phyloP scores from a whole-genome alignment of 2,113 vertebrate species.

The Pholis gunnellus region DNA sequence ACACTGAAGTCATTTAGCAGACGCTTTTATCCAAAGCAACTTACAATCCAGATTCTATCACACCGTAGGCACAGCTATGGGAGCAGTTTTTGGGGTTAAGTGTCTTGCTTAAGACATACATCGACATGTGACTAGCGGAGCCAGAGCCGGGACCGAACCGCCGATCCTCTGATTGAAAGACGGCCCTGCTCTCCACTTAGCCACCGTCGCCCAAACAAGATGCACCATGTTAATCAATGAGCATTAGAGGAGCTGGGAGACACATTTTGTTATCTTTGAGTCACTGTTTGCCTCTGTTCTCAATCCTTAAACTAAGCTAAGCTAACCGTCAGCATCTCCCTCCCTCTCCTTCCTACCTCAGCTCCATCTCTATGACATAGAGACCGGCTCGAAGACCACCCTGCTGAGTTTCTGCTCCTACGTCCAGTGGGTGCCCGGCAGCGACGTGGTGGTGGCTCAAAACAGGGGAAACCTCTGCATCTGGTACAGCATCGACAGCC shows the following conservation, averaged over 20 bases:
- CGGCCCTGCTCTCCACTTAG: too few species aligned
- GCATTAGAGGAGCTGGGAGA: background rate
- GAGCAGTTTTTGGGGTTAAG: too few species aligned
- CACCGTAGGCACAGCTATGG: too few species aligned
- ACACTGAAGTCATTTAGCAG: too few species aligned
- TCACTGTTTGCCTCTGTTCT: background rate
- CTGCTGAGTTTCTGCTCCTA: slow-evolving; percentile 94
- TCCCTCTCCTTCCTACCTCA: slow-evolving; percentile 60
- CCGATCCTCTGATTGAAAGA: too few species aligned
- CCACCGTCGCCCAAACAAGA: too few species aligned
- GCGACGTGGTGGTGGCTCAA: slow-evolving; percentile 96
- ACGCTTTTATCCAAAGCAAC: too few species aligned
- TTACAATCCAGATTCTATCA: too few species aligned
- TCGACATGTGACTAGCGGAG: too few species aligned
- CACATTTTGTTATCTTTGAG: background rate
- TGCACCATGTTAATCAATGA: background rate
- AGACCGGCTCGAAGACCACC: slow-evolving; percentile 85
- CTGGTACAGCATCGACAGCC: slow-evolving; percentile 97
- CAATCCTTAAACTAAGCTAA: background rate
- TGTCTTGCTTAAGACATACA: too few species aligned
- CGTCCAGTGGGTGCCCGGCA: slow-evolving; percentile 96
- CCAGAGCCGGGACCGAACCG: too few species aligned
- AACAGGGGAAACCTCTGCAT: slow-evolving; percentile 92
- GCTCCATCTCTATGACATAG: slow-evolving; percentile 93
- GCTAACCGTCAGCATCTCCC: background rate